These are phyloP conservation scores for Euwallacea fornicatus DNA, from an alignment of 1,140 invertebrate genomes.

Conservation along the genomic window DNA sequence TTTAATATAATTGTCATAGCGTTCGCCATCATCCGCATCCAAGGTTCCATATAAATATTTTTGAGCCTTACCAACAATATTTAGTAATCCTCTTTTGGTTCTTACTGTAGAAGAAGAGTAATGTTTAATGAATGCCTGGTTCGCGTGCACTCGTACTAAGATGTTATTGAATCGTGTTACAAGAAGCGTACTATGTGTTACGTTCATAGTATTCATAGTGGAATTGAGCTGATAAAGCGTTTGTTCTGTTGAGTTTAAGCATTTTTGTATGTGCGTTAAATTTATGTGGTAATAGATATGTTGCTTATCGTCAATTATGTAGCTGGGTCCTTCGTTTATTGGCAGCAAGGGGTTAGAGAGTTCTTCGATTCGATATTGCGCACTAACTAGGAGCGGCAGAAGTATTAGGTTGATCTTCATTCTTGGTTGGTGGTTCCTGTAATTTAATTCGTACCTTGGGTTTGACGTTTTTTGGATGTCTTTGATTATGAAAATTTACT, in stretches of 20 bases:
- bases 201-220: not conserved
- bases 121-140: slow-evolving; percentile 11
- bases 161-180: not conserved
- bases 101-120: slow-evolving; percentile 1
- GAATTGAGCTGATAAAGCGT: slow-evolving; percentile 3
- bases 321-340: slow-evolving; percentile 5
- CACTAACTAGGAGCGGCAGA: too few relatives aligned
- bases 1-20: slow-evolving; percentile 19
- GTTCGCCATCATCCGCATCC: slow-evolving; percentile 19
- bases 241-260: not conserved
- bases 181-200: not conserved
- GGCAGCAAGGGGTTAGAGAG: slow-evolving; percentile 8
- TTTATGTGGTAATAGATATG: slow-evolving; percentile 20
- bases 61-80: not conserved
- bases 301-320: slow-evolving; percentile 1
- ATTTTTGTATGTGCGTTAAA: slow-evolving; percentile 11
- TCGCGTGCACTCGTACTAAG: not conserved
- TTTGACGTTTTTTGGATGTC: too few relatives aligned
- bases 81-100: slow-evolving; percentile 14
- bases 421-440: too few relatives aligned
- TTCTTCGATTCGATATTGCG: slow-evolving; percentile 4
- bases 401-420: too few relatives aligned
- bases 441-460: too few relatives aligned
- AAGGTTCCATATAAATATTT: slow-evolving; percentile 4
- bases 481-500: too few relatives aligned